Evolutionary conservation across 2,888 invertebrate genomes (phyloP).

Genomic region (Meliscaeva auricollis): DNA sequence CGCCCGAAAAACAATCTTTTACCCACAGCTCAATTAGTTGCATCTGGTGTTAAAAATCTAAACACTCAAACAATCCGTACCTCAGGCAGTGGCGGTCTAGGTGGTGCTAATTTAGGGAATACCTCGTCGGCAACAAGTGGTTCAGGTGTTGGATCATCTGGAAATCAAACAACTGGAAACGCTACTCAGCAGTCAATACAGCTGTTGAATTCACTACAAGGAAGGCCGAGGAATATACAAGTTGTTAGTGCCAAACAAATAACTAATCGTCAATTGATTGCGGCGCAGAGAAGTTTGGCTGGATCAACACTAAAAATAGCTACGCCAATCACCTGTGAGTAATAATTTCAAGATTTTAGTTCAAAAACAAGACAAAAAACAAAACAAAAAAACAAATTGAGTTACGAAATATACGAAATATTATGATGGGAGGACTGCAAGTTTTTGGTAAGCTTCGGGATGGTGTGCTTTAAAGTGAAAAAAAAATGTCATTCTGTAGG

Average conservation of each 20-base stretch:
- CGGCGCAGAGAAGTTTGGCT: constrained; percentile 82
- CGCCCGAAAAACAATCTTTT: constrained; percentile 68
- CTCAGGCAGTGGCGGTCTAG: constrained; percentile 76
- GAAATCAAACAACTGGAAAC: constrained; percentile 63
- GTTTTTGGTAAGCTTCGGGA: neutral
- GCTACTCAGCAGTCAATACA: constrained; percentile 80
- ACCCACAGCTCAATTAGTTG: constrained; percentile 86
- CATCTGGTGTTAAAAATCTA: constrained; percentile 87
- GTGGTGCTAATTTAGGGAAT: constrained; percentile 64
- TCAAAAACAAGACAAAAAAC: constrained; percentile 1
- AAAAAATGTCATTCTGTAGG: no score
- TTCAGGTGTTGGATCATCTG: constrained; percentile 49
- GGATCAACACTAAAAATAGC: constrained; percentile 83
- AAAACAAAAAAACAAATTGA: no score
- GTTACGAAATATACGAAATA: neutral
- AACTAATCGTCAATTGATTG: constrained; percentile 80
- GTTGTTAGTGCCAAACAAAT: constrained; percentile 83
- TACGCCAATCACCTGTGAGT: constrained; percentile 82
- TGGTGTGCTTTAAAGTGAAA: no score
- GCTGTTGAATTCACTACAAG: constrained; percentile 81
- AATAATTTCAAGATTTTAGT: constrained; percentile 53
- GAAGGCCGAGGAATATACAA: constrained; percentile 83
- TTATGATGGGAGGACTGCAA: neutral
- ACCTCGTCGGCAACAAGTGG: constrained; percentile 40
- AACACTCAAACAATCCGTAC: constrained; percentile 84